Evolutionary conservation across 2,113 vertebrate species (phyloP).

Genomic region (Dromaius novaehollandiae): DNA sequence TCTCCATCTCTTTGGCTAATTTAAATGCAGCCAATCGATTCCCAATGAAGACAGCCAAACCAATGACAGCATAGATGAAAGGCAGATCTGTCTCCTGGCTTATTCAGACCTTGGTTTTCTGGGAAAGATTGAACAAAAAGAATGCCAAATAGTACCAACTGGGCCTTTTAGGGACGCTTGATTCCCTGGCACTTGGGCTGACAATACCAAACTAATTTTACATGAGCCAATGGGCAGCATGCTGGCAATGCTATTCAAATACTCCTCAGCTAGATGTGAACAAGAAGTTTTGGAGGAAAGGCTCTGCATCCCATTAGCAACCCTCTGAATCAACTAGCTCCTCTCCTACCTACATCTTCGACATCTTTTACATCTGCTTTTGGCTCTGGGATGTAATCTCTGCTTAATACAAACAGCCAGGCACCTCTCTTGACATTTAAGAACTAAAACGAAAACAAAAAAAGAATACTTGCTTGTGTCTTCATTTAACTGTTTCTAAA

Average conservation of each 20-base stretch:
- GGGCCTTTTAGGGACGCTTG: background rate
- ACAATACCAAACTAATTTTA: background rate
- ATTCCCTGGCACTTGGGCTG: background rate
- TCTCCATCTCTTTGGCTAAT: background rate
- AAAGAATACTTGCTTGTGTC: too few species aligned
- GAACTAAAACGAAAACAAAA: background rate
- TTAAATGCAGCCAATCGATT: background rate
- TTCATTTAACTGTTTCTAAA: background rate
- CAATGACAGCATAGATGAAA: background rate
- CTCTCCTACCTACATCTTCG: fast-evolving
- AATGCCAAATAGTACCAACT: background rate
- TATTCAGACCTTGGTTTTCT: background rate
- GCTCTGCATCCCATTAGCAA: background rate
- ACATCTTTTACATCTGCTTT: background rate
- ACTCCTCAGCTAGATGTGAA: background rate
- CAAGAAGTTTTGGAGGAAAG: background rate
- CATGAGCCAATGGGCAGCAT: fast-evolving
- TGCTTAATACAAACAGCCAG: background rate
- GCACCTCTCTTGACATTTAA: background rate
- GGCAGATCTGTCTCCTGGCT: background rate
- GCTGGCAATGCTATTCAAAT: fast-evolving
- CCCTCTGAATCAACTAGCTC: background rate
- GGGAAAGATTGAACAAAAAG: background rate
- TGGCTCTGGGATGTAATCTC: background rate
- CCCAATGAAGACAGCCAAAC: background rate